These are phyloP conservation scores for Temnothorax rugatulus DNA, from an alignment of 2,888 invertebrate species.

Conservation along the genomic window DNA sequence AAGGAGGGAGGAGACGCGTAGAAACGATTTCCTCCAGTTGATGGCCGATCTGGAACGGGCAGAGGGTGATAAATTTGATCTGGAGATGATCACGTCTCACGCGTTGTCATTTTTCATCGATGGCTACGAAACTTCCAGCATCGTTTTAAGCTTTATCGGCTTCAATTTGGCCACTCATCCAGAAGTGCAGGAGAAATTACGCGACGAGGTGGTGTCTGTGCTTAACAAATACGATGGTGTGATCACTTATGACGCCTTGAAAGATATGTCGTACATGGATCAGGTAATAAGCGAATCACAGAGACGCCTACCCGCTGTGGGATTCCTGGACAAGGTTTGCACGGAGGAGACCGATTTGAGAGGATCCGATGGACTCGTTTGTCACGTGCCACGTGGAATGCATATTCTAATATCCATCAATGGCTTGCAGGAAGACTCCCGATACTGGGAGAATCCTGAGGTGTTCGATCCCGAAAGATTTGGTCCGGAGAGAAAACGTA, in stretches of 20 bases:
- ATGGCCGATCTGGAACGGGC: conserved; percentile 81
- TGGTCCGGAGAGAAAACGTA: conserved; percentile 65
- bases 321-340: conserved; percentile 70
- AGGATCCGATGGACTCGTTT: conserved; percentile 77
- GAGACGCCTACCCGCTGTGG: conserved; percentile 62
- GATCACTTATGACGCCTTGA: conserved; percentile 86
- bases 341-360: conserved; percentile 69
- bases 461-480: conserved; percentile 80
- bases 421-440: conserved; percentile 70
- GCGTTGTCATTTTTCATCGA: conserved; percentile 87
- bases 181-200: conserved; percentile 86
- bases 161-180: conserved; percentile 86
- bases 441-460: conserved; percentile 75
- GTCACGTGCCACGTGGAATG: conserved; percentile 69
- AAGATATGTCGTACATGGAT: conserved; percentile 87
- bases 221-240: conserved; percentile 79
- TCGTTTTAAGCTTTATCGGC: conserved; percentile 85
- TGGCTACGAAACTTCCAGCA: conserved; percentile 87
- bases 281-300: conserved; percentile 85
- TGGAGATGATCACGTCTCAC: conserved; percentile 84
- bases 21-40: conserved; percentile 87
- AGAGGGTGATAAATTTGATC: conserved; percentile 77
- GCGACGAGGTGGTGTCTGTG: conserved; percentile 84
- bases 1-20: conserved; percentile 75
- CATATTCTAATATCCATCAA: conserved; percentile 63